Conservation (phyloP, 2,797 vertebrate species). For the Chromobotia macracanthus region DNA sequence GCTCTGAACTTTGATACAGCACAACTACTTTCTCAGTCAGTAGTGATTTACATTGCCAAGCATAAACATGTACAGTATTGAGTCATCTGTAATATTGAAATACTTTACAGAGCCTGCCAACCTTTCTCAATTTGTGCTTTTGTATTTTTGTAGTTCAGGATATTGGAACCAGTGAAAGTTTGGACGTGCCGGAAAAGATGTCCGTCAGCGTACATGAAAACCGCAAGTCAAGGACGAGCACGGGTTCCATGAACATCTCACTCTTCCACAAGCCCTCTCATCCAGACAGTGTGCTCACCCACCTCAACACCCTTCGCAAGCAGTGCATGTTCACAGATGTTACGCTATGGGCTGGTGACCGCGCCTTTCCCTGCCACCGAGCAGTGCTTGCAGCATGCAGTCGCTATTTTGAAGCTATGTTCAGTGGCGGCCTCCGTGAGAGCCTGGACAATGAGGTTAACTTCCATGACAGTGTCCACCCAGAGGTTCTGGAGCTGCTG, state of each 20-base stretch:
- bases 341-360: constrained; percentile 90
- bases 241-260: constrained; percentile 90
- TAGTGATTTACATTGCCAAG: not conserved
- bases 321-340: constrained; percentile 93
- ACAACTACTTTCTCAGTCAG: not conserved
- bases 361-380: constrained; percentile 90
- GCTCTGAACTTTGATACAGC: not conserved
- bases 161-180: constrained; percentile 60
- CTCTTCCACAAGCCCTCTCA: constrained; percentile 94
- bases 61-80: not conserved
- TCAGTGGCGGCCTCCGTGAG: constrained; percentile 90
- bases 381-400: constrained; percentile 93
- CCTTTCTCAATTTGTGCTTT: constrained; percentile 26
- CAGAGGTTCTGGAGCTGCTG: constrained; percentile 91
- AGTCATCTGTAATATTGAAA: constrained; percentile 14
- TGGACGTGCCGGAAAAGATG: constrained; percentile 77
- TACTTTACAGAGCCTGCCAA: constrained; percentile 5
- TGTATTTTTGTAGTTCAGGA: constrained; percentile 58
- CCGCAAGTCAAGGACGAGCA: constrained; percentile 91
- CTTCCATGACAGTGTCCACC: constrained; percentile 92
- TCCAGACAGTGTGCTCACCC: constrained; percentile 89
- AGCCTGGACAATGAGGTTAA: constrained; percentile 88
- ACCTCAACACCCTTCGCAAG: constrained; percentile 89
- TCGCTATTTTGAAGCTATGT: constrained; percentile 96
- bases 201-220: constrained; percentile 94